Evolutionary conservation across 2,888 invertebrate species (phyloP).

Genomic region (Noctuana brunneofusca): DNA sequence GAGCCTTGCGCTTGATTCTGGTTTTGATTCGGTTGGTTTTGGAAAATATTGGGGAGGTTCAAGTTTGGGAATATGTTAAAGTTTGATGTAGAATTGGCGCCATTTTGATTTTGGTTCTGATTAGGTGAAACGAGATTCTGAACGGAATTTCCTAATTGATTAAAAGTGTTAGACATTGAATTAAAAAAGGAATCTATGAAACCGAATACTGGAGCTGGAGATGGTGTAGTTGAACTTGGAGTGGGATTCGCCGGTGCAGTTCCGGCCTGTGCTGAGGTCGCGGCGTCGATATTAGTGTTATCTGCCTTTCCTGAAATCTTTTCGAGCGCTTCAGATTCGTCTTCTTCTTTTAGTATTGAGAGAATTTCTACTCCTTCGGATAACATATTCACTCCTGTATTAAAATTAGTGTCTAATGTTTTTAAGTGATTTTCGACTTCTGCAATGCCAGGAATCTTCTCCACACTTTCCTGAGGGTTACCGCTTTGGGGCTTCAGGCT

Average conservation of each 20-base stretch:
- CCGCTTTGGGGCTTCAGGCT: conserved; percentile 46
- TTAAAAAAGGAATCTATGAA: conserved; percentile 43
- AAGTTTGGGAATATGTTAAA: conserved; percentile 36
- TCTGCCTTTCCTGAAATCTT: conserved; percentile 33
- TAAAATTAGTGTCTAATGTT: conserved; percentile 59
- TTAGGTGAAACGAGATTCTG: conserved; percentile 42
- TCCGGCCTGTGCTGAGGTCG: conserved; percentile 15
- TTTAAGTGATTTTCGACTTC: conserved; percentile 45
- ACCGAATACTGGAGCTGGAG: conserved; percentile 27
- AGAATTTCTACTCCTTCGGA: conserved; percentile 57
- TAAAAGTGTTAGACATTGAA: conserved; percentile 38
- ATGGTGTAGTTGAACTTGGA: conserved; percentile 24
- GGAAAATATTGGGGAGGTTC: conserved; percentile 27
- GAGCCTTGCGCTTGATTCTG: conserved; percentile 25
- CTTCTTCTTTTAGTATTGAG: conserved; percentile 54
- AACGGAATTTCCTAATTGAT: conserved; percentile 36
- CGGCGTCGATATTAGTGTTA: conserved; percentile 32
- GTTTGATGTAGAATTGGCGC: conserved; percentile 9
- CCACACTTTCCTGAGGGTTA: conserved; percentile 39
- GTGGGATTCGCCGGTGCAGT: conserved; percentile 20
- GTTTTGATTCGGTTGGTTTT: conserved; percentile 28
- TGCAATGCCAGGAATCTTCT: conserved; percentile 41
- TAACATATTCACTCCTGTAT: conserved; percentile 56
- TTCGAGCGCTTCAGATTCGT: conserved; percentile 31
- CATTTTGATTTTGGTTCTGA: conserved; percentile 19